A percentile compares a stretch with the other conserved stretches of the same genome.
Evolutionary conservation across 2,888 invertebrate genomes (phyloP).

Genomic region (Leptopilina drosophilae): DNA sequence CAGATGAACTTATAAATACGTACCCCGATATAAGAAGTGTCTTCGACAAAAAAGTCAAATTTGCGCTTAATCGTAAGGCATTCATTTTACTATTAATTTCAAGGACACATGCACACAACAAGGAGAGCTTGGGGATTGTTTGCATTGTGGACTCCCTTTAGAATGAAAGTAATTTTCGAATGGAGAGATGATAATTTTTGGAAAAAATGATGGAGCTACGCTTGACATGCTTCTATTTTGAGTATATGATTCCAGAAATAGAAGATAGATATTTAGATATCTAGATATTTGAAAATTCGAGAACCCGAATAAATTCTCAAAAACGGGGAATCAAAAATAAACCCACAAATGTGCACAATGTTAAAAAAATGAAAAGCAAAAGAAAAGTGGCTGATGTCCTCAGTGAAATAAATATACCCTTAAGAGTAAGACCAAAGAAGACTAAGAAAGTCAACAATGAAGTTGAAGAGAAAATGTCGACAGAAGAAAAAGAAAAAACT

Average conservation of each 20-base stretch:
- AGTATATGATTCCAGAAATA: constrained; percentile 54
- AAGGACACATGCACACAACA: not conserved
- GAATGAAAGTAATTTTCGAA: not conserved
- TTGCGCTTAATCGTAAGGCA: not conserved
- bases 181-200: constrained; percentile 50
- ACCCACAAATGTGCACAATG: not conserved
- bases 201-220: constrained; percentile 48
- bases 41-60: not conserved
- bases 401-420: too few species aligned
- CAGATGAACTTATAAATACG: not conserved
- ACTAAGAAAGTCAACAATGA: too few species aligned
- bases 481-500: not conserved
- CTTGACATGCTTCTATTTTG: constrained; percentile 47
- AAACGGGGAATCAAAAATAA: not conserved
- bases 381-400: not conserved
- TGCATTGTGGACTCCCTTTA: not conserved
- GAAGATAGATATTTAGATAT: too few species aligned
- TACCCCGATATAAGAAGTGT: not conserved
- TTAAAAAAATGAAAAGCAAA: not conserved
- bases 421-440: too few species aligned
- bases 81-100: not conserved
- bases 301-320: not conserved
- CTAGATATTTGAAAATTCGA: not conserved
- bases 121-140: not conserved
- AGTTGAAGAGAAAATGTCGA: not conserved